Evolutionary conservation across 2,797 vertebrate species (phyloP).

Genomic region (Heteromormyrus szaboi): DNA sequence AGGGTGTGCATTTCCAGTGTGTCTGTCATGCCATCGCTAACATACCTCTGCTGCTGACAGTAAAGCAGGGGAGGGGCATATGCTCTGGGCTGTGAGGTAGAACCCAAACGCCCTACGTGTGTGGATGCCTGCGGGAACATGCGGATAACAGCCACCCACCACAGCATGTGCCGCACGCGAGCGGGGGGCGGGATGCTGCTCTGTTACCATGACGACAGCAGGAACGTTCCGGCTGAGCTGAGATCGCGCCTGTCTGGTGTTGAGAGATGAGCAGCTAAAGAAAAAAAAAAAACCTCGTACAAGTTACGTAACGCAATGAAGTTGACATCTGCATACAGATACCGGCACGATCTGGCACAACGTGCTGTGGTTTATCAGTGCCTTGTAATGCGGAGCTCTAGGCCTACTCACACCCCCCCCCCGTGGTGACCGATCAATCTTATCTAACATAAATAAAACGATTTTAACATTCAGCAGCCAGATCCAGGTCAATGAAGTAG

Average conservation of each 20-base stretch:
- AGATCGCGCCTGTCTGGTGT: slow-evolving; percentile 45
- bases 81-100: background rate
- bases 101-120: slow-evolving; percentile 3
- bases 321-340: background rate
- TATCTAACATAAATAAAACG: background rate
- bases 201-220: slow-evolving; percentile 65
- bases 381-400: background rate
- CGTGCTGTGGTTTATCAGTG: background rate
- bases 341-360: background rate
- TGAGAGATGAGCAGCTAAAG: background rate
- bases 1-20: background rate
- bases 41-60: background rate
- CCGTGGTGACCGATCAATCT: background rate
- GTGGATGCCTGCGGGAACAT: background rate
- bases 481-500: background rate
- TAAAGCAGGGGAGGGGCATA: background rate
- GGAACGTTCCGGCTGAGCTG: slow-evolving; percentile 57
- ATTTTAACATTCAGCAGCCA: background rate
- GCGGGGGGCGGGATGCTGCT: slow-evolving; percentile 43
- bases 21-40: background rate
- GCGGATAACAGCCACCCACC: background rate
- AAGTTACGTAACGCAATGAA: slow-evolving; percentile 46
- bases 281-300: slow-evolving; percentile 35
- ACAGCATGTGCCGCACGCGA: background rate
- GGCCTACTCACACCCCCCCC: background rate